Percentiles rank a stretch among this genome's conserved stretches.
Conservation (phyloP, 2,797 vertebrate genomes). For the Pangasius djambal region DNA sequence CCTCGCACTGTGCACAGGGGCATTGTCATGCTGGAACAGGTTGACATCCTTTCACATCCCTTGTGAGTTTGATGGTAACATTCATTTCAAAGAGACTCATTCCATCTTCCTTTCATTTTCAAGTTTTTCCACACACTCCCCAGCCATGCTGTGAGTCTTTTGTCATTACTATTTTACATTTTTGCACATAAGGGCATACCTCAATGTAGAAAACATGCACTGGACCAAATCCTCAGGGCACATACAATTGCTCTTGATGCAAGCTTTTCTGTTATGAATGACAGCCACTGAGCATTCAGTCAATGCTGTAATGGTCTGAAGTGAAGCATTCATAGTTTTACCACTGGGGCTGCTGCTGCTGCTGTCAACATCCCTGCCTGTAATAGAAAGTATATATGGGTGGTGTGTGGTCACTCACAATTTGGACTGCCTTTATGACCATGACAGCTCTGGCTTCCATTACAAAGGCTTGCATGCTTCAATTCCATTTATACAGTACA, state of each 20-base stretch:
- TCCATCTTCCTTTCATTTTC: background rate
- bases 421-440: too few relatives aligned
- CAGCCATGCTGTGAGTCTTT: background rate
- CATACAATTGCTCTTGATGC: background rate
- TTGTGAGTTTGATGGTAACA: background rate
- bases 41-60: background rate
- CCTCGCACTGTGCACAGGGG: background rate
- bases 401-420: too few relatives aligned
- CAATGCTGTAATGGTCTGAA: constrained; percentile 4
- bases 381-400: background rate
- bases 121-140: background rate
- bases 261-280: background rate
- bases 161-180: background rate
- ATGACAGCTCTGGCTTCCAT: too few relatives aligned
- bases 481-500: background rate
- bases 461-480: background rate
- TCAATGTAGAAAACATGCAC: background rate
- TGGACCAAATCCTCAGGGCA: background rate
- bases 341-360: background rate
- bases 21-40: background rate
- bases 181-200: background rate
- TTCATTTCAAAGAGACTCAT: too few relatives aligned
- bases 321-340: background rate
- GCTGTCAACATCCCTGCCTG: background rate
- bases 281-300: constrained; percentile 1